Evolutionary conservation across 2,888 invertebrate species (phyloP).

Genomic region (Limenitis camilla): DNA sequence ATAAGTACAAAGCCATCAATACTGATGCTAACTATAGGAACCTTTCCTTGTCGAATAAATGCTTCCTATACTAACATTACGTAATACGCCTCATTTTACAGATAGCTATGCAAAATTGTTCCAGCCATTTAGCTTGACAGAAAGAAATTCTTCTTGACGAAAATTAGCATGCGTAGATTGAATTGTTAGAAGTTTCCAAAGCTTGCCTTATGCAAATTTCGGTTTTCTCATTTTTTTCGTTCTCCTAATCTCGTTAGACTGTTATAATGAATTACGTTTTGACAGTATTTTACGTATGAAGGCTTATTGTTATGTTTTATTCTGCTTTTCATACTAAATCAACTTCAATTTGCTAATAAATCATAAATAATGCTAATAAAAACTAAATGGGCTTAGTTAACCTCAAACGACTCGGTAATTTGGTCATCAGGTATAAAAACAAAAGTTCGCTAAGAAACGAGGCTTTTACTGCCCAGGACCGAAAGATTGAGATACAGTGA

Average conservation of each 20-base stretch:
- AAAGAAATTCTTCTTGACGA: conserved; percentile 14
- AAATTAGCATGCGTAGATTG: conserved; percentile 41
- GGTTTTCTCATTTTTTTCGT: conserved; percentile 26
- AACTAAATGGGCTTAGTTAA: conserved; percentile 26
- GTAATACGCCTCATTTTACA: background rate
- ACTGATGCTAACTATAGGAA: background rate
- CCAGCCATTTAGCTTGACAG: conserved; percentile 23
- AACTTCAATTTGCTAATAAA: background rate
- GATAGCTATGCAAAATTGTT: conserved; percentile 1
- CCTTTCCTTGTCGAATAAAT: background rate
- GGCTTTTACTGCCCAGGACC: conserved; percentile 37
- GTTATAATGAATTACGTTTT: conserved; percentile 8
- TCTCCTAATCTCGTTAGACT: conserved; percentile 20
- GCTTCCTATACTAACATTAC: background rate
- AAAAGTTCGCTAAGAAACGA: conserved; percentile 32
- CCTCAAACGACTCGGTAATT: conserved; percentile 43
- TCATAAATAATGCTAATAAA: conserved; percentile 19
- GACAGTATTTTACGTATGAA: background rate
- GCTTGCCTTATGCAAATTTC: conserved; percentile 31
- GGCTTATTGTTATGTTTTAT: background rate
- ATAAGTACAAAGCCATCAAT: background rate
- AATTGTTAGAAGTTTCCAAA: conserved; percentile 34
- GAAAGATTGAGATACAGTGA: conserved; percentile 22
- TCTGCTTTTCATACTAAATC: background rate
- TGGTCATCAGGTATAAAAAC: conserved; percentile 49